Base-by-base conservation (phyloP, 1,140 invertebrate species). In the Helicoverpa zea region DNA sequence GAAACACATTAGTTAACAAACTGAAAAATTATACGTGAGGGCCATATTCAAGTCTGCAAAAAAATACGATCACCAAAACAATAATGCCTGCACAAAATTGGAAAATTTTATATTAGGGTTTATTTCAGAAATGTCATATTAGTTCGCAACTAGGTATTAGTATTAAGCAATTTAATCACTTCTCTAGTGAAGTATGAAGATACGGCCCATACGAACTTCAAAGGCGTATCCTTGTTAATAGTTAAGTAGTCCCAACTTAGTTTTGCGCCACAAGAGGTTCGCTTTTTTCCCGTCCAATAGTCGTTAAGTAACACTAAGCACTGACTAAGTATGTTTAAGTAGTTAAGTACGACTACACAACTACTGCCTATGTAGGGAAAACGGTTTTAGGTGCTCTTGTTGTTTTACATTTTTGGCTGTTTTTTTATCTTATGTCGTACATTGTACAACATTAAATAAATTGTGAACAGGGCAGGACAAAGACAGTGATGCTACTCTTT, bases 251-350 rank as follows among this genome's bases (percentile, higher is more conserved):
- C 54, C 52, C 47, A 49, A 64, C 74, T 77, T 64, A 54, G 59
- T 77, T 64, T 74, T 10, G 16, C 58, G 16, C 58, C 18, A 29
- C 47, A 66, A 66, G 75, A 29, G 56, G 16, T 49, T 23, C 61
- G 13, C n/a, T 64, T 77, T 77, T 66, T 77, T 77, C 75, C 59
- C 35, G 18, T 64, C 18, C 73, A 75, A 63, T 47, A 66, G 59
- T 66, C 54, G 75, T 66, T 61, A 77, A 77, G 61, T 54, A 63
- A 75, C 58, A 47, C 35, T 75, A 75, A 75, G 35, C 58, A 75
- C 30, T 12, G 11, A 29, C 56, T 75, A 75, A 75, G 73, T 75
- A 61, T 75, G 73, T 63, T 75, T 75, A 75, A 75, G 72, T 75
- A 75, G 73, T 63, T 75, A 47, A 59, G 43, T 75, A 75, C 18